phyloP scores from a whole-genome alignment of 2,888 invertebrate species.

The Idaea aversata region DNA sequence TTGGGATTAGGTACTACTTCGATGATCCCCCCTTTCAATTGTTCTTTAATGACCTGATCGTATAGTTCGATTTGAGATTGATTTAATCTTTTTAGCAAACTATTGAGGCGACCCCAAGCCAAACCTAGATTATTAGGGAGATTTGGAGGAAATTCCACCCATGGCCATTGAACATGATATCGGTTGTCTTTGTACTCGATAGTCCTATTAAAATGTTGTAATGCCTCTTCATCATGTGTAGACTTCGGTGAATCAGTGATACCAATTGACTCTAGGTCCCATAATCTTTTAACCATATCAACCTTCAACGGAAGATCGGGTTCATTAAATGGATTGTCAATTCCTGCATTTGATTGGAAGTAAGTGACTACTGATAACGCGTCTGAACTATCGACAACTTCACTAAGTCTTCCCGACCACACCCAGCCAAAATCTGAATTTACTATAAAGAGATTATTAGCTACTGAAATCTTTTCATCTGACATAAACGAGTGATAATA shows the following conservation, averaged over 20 bases:
- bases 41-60: conserved; percentile 1
- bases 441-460: conserved; percentile 22
- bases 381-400: neutral
- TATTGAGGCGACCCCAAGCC: conserved; percentile 18
- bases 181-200: conserved; percentile 10
- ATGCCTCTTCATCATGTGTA: conserved; percentile 20
- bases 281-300: conserved; percentile 17
- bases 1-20: neutral
- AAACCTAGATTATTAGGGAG: conserved; percentile 21
- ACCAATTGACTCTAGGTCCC: conserved; percentile 32
- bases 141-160: conserved; percentile 19
- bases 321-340: neutral
- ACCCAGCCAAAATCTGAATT: conserved; percentile 28
- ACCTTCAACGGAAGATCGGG: conserved; percentile 22
- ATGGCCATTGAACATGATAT: conserved; percentile 26
- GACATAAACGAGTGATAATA: conserved; percentile 26
- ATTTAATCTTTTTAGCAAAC: conserved; percentile 15
- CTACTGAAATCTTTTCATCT: conserved; percentile 14
- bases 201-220: conserved; percentile 22
- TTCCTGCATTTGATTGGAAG: conserved; percentile 10
- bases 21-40: neutral
- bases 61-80: conserved; percentile 1
- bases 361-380: conserved; percentile 21
- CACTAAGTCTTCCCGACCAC: conserved; percentile 12
- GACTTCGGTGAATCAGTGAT: conserved; percentile 22